Evolutionary conservation across 2,113 vertebrate species (phyloP), one percentile per base, ranked within the genome.

Genomic region (Addax nasomaculatus): DNA sequence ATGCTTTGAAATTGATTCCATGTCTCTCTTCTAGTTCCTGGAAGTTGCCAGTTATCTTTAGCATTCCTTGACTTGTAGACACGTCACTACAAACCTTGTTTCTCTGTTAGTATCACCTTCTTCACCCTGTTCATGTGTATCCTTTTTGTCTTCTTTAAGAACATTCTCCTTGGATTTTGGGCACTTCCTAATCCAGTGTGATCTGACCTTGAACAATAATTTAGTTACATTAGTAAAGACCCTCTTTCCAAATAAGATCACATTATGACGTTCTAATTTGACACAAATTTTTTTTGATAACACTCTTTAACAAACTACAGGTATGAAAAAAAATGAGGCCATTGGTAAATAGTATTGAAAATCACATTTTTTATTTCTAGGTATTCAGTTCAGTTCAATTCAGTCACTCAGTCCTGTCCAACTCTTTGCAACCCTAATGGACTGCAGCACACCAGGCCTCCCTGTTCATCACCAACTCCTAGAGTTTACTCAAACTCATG

Each of bases 51-150:
- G 25, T 25, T 1, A 16, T 45, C 39, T 7, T 76, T n/a, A 78
- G 12, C 13, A n/a, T 8, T 27, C 17, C 6, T 5, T 78, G 30
- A 6, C 15, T 21, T 45, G 10, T 17, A 25, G 12, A 13, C 3
- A 23, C 17, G 29, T 27, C 21, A 16, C 3, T 36, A 23, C 0
- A 33, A 29, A 8, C 10, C 5, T n/a, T 25, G 12, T 5, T 47
- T 58, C 36, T 53, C n/a, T 3, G 8, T 49, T 78, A 9, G 3
- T 15, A n/a, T 13, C 49, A 19, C 7, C 10, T 58, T 85, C 25
- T 55, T 64, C 30, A 89, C 17, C 27, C 5, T 43, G 19, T 79
- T 51, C 36, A 43, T 51, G 6, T 47, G 45, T 64, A 25, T 47
- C 36, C 36, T 45, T 87, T 88, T 30, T 27, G 21, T 70, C 10